Conservation (phyloP, 2,888 invertebrate species). For the Apocheima hispidaria region DNA sequence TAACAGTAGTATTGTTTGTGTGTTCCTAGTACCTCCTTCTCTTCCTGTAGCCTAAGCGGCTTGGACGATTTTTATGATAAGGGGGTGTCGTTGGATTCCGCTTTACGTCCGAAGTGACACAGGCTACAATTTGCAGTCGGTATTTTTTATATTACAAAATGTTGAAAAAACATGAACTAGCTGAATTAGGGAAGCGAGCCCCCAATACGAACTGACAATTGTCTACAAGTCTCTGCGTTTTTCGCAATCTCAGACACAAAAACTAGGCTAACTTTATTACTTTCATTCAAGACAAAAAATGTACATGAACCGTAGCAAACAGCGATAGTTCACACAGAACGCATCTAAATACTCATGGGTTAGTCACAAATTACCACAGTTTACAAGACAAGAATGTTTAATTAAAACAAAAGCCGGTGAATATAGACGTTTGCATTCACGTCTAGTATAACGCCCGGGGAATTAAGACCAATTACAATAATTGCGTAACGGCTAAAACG, state of each 20-base stretch:
- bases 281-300: slow-evolving; percentile 7
- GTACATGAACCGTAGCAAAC: slow-evolving; percentile 7
- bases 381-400: slow-evolving; percentile 39
- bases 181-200: too few species aligned
- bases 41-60: too few species aligned
- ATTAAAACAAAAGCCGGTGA: slow-evolving; percentile 38
- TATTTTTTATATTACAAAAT: too few species aligned
- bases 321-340: slow-evolving; percentile 10
- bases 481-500: slow-evolving; percentile 58
- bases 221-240: background rate
- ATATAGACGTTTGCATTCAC: slow-evolving; percentile 37
- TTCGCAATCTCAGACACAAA: background rate
- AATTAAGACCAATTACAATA: slow-evolving; percentile 62
- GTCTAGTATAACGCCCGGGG: slow-evolving; percentile 39
- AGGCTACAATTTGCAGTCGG: too few species aligned
- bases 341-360: slow-evolving; percentile 22
- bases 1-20: too few species aligned
- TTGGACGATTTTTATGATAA: too few species aligned
- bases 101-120: too few species aligned
- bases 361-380: slow-evolving; percentile 34
- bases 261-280: slow-evolving; percentile 4
- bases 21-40: too few species aligned
- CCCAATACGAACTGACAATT: too few species aligned
- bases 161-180: too few species aligned
- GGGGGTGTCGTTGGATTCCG: too few species aligned